These are phyloP conservation scores for Styela clava DNA, from an alignment of 23 tunicate genomes.

Conservation along the genomic window DNA sequence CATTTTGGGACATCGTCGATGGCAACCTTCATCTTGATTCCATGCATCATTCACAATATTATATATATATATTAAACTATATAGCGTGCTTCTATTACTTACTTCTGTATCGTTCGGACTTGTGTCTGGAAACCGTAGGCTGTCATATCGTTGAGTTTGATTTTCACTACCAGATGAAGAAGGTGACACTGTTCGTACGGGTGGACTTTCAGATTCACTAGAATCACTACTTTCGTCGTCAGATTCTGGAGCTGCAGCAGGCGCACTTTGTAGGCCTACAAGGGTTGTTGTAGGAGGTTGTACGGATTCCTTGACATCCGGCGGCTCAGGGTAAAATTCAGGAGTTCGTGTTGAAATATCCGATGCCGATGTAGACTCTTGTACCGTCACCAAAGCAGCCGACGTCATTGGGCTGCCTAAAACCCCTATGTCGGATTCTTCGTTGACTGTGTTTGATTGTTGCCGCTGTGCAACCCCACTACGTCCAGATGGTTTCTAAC, in stretches of 20 bases:
- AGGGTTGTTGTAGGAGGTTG: background rate
- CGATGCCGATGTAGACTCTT: background rate
- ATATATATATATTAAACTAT: too few relatives aligned
- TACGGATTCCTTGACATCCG: background rate
- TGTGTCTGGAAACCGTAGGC: background rate
- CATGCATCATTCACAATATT: too few relatives aligned
- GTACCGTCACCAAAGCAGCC: background rate
- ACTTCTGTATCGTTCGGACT: background rate
- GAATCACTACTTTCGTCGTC: background rate
- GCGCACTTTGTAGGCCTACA: background rate
- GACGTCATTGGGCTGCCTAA: background rate
- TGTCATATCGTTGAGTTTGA: background rate
- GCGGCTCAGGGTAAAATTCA: background rate
- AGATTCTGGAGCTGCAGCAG: background rate
- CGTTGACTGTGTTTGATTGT: background rate
- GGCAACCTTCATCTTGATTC: too few relatives aligned
- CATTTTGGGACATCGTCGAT: too few relatives aligned
- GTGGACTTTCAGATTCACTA: background rate
- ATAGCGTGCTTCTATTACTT: too few relatives aligned
- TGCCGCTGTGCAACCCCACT: too few relatives aligned
- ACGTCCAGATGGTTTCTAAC: too few relatives aligned
- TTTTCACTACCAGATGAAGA: background rate
- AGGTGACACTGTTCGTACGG: background rate
- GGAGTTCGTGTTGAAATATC: background rate
- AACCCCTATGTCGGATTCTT: background rate